Percentiles rank a stretch among this genome's conserved stretches.
These are phyloP conservation scores for Dascillus cervinus DNA, from an alignment of 2,888 invertebrate genomes.

Conservation along the genomic window DNA sequence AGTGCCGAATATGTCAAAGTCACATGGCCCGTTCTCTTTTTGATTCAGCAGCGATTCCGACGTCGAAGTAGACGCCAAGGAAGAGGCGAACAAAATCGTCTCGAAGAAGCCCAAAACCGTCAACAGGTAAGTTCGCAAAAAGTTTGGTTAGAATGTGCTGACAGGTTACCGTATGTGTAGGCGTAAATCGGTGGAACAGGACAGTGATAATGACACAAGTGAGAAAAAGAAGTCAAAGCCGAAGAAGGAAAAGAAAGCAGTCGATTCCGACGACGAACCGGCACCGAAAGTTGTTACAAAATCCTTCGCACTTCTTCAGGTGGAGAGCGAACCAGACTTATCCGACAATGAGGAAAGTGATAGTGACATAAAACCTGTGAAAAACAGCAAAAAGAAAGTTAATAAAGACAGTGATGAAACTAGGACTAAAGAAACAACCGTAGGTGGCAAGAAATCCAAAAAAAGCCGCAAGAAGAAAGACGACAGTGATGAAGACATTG, in stretches of 20 bases:
- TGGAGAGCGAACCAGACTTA: conserved; percentile 49
- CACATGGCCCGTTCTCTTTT: conserved; percentile 8
- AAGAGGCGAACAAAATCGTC: conserved; percentile 29
- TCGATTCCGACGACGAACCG: conserved; percentile 34
- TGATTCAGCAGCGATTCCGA: conserved; percentile 55
- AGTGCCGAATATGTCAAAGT: conserved; percentile 9
- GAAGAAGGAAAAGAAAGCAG: conserved; percentile 36
- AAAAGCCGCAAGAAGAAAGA: conserved; percentile 65
- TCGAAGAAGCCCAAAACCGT: conserved; percentile 31
- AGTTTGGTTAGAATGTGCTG: conserved; percentile 21
- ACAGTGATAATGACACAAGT: conserved; percentile 20
- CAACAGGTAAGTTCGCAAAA: conserved; percentile 29
- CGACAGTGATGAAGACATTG: conserved; percentile 74
- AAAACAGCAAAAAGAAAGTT: conserved; percentile 39
- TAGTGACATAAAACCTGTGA: conserved; percentile 38
- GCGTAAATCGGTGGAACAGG: conserved; percentile 20
- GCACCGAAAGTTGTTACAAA: conserved; percentile 39
- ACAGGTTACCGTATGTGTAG: conserved; percentile 11
- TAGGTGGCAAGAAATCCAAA: conserved; percentile 60
- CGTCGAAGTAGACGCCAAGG: conserved; percentile 32
- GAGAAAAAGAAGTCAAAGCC: conserved; percentile 25
- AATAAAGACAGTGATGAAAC: conserved; percentile 39
- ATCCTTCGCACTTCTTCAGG: conserved; percentile 57
- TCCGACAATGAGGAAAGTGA: conserved; percentile 35
- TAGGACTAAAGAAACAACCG: conserved; percentile 34